Evolutionary conservation across 2,113 vertebrate species (phyloP).

Genomic region (Cryptomyrus ogoouensis): DNA sequence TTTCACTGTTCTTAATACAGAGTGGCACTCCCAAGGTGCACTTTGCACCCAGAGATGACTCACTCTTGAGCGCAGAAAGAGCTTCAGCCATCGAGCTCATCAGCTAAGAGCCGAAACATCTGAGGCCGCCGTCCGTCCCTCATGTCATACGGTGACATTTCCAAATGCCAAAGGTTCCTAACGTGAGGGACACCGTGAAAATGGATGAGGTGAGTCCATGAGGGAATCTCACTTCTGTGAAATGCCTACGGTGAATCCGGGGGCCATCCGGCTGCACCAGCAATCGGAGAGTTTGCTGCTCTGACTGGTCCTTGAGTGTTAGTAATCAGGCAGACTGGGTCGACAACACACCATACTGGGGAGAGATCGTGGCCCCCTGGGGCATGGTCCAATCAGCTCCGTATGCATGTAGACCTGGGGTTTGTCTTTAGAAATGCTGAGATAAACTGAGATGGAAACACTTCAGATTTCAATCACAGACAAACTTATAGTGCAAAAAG

Average conservation of each 20-base stretch:
- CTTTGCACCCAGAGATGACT: not conserved
- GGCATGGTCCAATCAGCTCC: not conserved
- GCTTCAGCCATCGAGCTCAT: not conserved
- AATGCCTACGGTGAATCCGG: not conserved
- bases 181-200: not conserved
- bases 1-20: not conserved
- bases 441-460: not conserved
- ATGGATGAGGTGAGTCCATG: conserved; percentile 17
- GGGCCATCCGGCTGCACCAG: conserved; percentile 19
- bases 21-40: not conserved
- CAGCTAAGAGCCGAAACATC: not conserved
- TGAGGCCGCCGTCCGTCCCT: not conserved
- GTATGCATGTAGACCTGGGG: not conserved
- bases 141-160: conserved; percentile 2
- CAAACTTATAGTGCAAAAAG: not conserved
- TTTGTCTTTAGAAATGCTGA: not conserved
- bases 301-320: conserved; percentile 51
- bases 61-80: not conserved
- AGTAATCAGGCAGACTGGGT: conserved; percentile 51
- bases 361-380: not conserved
- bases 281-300: conserved; percentile 23
- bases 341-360: not conserved
- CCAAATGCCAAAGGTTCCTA: conserved; percentile 1
- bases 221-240: conserved; percentile 1
- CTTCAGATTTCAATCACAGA: not conserved